Evolutionary conservation across 2,113 vertebrate species (phyloP), one percentile per base, ranked within the genome.

Genomic region (Cnemophilus loriae): DNA sequence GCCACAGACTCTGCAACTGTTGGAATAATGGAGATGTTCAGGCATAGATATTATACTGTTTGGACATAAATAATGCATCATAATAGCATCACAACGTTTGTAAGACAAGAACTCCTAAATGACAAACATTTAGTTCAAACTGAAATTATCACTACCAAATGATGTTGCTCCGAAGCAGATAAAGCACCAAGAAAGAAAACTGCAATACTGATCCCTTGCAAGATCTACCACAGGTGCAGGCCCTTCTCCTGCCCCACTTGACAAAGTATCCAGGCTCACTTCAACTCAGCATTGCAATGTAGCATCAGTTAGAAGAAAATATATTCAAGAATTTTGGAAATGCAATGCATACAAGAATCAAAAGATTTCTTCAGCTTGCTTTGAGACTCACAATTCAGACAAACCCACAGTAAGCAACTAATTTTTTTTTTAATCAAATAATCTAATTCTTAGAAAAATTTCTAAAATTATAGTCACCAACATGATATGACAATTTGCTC

Each of bases 1-100:
- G 59, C 35, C 68, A 68, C 2, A 6, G 39, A 56, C 56, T 92
- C 71, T 70, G 52, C 16, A 75, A 47, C 37, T 67, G 49, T 19
- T 67, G 75, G 52, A 94, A 77, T 81, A 88, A 83, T 42, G 37
- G 79, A 73, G 35, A 56, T 74, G n/a, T 52, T 78, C 80, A 74
- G 42, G 24, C 69, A 87, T 3, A 68, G 73, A 68, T 68, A 89
- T 37, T 70, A 76, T 0, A 6, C 32, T 63, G 61, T 35, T 93
- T 53, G 35, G 65, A 84, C 37, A 85, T 84, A 84, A 93, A 94
- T 89, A 94, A 91, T 69, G 32, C 69, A 95, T 76, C 65, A 26
- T 49, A 94, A 77, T 47, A 68, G 41, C 26, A 89, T 74, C 81
- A 73, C 53, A 82, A 50, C 26, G 47, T 47, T 93, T 74, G 37